A percentile compares a stretch with the other conserved stretches of the same genome.
phyloP scores from a whole-genome alignment of 1,140 invertebrate species.

The Pachypsylla venusta region DNA sequence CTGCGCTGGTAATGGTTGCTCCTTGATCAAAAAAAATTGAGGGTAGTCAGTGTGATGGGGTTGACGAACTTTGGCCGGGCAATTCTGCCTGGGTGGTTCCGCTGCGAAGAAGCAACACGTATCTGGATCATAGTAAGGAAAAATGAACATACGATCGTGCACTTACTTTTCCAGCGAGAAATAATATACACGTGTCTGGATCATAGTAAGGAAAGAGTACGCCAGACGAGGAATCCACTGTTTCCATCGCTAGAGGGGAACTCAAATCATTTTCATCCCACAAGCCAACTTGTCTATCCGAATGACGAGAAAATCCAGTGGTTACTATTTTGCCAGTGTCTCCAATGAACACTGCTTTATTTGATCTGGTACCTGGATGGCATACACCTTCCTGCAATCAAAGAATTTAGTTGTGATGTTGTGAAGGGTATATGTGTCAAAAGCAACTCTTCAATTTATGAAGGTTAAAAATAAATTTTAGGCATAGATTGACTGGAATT shows the following conservation, averaged over 20 bases:
- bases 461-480: too few relatives aligned
- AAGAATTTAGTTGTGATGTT: neutral
- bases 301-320: conserved; percentile 78
- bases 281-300: conserved; percentile 74
- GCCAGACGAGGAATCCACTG: conserved; percentile 81
- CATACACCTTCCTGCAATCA: conserved; percentile 58
- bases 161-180: conserved; percentile 58
- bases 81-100: too few relatives aligned
- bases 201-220: conserved; percentile 89
- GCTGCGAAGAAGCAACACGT: too few relatives aligned
- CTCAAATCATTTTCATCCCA: conserved; percentile 71
- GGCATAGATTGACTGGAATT: too few relatives aligned
- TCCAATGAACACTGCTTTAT: conserved; percentile 78
- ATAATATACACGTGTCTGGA: conserved; percentile 77
- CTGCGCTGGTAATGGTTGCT: too few relatives aligned
- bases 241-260: conserved; percentile 58
- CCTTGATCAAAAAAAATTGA: too few relatives aligned
- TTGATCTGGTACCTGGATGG: conserved; percentile 71
- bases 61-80: too few relatives aligned
- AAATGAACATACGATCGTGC: neutral
- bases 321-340: conserved; percentile 59
- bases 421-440: neutral
- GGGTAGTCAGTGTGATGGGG: too few relatives aligned
- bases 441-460: conserved; percentile 9
- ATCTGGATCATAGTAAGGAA: too few relatives aligned